Conservation (phyloP, 1,140 invertebrate species). For the Parasteatoda tepidariorum region DNA sequence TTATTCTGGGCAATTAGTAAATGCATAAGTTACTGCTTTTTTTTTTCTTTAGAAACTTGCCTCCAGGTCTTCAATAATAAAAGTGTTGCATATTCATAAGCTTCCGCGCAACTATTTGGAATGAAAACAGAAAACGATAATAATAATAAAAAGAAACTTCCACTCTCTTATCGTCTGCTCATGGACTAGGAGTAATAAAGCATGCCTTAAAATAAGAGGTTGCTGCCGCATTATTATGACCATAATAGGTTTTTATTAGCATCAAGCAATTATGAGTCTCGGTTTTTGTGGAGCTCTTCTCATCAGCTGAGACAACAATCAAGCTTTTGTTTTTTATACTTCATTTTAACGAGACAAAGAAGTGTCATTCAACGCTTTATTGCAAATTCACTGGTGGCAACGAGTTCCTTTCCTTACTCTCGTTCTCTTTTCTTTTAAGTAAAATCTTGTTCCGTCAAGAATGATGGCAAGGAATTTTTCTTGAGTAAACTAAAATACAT, state of each 20-base stretch:
- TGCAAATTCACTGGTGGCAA: background rate
- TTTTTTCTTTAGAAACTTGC: constrained; percentile 3
- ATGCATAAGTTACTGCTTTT: constrained; percentile 40
- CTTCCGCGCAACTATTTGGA: background rate
- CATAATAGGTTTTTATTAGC: constrained; percentile 57
- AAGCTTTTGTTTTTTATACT: constrained; percentile 1
- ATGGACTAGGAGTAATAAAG: constrained; percentile 24
- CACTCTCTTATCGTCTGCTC: background rate
- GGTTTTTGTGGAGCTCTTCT: constrained; percentile 38
- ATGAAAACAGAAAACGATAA: too few species aligned
- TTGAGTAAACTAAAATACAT: too few species aligned
- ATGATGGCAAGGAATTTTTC: too few species aligned
- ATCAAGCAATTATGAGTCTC: constrained; percentile 49
- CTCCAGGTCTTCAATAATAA: constrained; percentile 19
- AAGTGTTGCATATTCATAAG: constrained; percentile 55
- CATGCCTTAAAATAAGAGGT: constrained; percentile 48
- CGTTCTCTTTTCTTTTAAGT: background rate
- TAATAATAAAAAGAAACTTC: too few species aligned
- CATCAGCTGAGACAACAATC: constrained; percentile 40
- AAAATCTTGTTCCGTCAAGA: too few species aligned
- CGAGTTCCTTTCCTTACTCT: background rate
- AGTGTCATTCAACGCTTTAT: constrained; percentile 44
- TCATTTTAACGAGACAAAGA: constrained; percentile 31
- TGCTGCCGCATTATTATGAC: constrained; percentile 37
- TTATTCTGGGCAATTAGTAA: constrained; percentile 39